Base-by-base conservation (phyloP, 2,888 invertebrate species). In the Rambutsinella grinnellia region DNA sequence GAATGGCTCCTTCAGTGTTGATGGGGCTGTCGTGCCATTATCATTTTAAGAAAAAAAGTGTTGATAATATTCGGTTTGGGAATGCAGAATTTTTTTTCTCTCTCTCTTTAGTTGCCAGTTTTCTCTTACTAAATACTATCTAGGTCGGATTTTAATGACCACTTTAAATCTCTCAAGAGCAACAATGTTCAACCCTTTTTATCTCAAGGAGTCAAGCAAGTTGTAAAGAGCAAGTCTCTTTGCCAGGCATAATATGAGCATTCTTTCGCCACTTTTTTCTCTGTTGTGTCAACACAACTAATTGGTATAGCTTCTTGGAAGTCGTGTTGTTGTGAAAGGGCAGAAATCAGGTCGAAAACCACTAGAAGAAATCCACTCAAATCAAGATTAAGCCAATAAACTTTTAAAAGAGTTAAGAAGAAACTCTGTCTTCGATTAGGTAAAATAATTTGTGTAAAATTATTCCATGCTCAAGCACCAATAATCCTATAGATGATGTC, bases 131-230 rank as follows among this genome's bases (percentile, higher is more conserved):
- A 36, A 36, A 49, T 63, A 28, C 54, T 49, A 72, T 74, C 60
- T 74, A 66, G 72, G 72, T 74, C 72, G 72, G 58, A 49, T 66
- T 74, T 66, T 74, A 74, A 66, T 74, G 72, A 74, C 72, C 66
- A 74, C 72, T 74, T 66, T 58, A 69, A 61, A 69, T 49, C 61
- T 54, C 46, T 26, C 66, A 57, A 60, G 46, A 26, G 49, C 63
- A 66, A 69, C 61, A 69, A 69, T 69, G 54, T 60, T 51, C 61
- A 69, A 61, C 49, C 53, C 27, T 60, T 47, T 66, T 24, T 49
- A 8, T 21, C 28, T 67, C 6, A 36, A n/a, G n/a, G n/a, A n/a
- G n/a, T n/a, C n/a, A n/a, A n/a, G n/a, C n/a, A n/a, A n/a, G n/a
- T n/a, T n/a, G n/a, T n/a, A n/a, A n/a, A n/a, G n/a, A n/a, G n/a